Conservation (phyloP, 53 echinoderm and acorn worm species). For the Crossaster papposus region DNA sequence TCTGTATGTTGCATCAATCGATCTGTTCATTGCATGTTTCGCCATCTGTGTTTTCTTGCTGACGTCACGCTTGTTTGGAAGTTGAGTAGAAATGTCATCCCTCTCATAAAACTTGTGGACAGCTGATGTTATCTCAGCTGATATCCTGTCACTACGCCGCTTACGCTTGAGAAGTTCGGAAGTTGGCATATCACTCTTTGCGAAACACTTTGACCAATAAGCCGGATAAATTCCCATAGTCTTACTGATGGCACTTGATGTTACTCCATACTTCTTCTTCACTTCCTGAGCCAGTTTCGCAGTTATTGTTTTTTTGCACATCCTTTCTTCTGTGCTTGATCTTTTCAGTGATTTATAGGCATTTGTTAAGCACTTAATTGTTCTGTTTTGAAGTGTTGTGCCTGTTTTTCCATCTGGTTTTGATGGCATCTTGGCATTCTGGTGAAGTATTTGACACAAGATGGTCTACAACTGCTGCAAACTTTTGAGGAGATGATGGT, state of each 20-base stretch:
- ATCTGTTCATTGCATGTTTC: slow-evolving; percentile 12
- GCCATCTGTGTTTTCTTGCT: slow-evolving; percentile 21
- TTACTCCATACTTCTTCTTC: slow-evolving; percentile 13
- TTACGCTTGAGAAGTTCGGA: too few species aligned
- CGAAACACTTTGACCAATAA: background rate
- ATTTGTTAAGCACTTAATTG: too few species aligned
- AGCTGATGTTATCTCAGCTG: background rate
- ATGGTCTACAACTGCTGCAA: background rate
- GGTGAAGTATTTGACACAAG: slow-evolving; percentile 5
- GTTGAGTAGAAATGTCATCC: slow-evolving; percentile 17
- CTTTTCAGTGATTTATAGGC: background rate
- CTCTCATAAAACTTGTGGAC: slow-evolving; percentile 22
- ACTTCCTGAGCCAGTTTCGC: slow-evolving; percentile 11
- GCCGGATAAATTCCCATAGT: background rate
- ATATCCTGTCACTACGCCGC: too few species aligned
- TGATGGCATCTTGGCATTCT: background rate
- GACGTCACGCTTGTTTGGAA: slow-evolving; percentile 19
- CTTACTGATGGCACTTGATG: background rate
- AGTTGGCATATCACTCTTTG: too few species aligned
- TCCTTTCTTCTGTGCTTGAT: background rate
- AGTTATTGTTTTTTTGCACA: slow-evolving; percentile 24
- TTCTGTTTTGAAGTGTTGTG: slow-evolving; percentile 2
- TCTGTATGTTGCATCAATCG: slow-evolving; percentile 17
- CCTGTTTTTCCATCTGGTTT: background rate
- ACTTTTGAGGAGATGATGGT: slow-evolving; percentile 2